These are phyloP conservation scores for Nettapus auritus DNA, from an alignment of 2,113 vertebrate genomes.

Conservation along the genomic window DNA sequence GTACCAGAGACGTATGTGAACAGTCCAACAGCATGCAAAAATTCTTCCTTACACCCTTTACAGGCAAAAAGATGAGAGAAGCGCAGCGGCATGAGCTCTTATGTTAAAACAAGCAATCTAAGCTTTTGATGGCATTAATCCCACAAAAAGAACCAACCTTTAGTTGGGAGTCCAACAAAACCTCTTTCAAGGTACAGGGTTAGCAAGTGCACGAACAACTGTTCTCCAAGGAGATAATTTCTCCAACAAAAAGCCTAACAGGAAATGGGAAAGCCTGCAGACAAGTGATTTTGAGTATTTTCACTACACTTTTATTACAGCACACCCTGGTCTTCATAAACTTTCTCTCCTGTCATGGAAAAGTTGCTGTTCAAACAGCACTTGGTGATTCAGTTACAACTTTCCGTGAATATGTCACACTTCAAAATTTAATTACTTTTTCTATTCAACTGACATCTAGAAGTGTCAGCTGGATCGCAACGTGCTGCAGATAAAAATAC, in stretches of 20 bases:
- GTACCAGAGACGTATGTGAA: neutral
- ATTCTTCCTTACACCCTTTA: neutral
- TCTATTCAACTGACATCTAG: slow-evolving; percentile 38
- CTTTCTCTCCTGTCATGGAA: neutral
- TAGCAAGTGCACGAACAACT: neutral
- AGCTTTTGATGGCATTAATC: neutral
- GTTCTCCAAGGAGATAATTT: neutral
- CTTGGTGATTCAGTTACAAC: neutral
- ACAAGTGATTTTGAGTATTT: neutral
- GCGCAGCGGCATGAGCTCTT: neutral
- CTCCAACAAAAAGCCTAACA: neutral
- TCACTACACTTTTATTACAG: neutral
- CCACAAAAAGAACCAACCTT: neutral
- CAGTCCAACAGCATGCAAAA: neutral
- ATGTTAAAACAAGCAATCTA: neutral
- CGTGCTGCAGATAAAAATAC: neutral
- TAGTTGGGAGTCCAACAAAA: neutral
- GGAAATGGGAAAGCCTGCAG: neutral
- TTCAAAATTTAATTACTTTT: slow-evolving; percentile 1
- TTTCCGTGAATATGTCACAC: neutral
- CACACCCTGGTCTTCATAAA: neutral
- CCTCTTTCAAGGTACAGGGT: neutral
- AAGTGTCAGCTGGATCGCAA: neutral
- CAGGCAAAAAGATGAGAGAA: neutral
- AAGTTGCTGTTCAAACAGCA: neutral